Percentiles rank a stretch among this genome's conserved stretches.
These are phyloP conservation scores for Cercopithecus neglectus DNA, from an alignment of 2,797 vertebrate genomes.

Conservation along the genomic window DNA sequence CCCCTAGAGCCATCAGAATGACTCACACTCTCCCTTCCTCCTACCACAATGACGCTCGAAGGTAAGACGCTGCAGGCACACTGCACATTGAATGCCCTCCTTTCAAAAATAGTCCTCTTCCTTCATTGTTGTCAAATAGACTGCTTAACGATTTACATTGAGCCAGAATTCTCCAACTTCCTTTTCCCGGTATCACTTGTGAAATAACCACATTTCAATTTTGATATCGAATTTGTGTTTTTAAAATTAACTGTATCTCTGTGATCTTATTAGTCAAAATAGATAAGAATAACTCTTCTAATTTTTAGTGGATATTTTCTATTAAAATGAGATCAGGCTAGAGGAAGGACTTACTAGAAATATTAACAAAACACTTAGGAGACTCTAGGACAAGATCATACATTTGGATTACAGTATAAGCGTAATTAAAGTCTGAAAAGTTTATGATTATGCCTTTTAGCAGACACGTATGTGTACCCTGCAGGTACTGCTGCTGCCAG, in stretches of 20 bases:
- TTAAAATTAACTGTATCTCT: neutral
- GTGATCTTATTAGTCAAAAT: neutral
- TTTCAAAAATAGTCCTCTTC: neutral
- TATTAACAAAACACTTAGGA: neutral
- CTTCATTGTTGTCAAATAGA: neutral
- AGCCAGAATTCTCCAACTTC: neutral
- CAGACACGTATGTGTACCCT: neutral
- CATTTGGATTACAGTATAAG: neutral
- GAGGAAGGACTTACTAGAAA: neutral
- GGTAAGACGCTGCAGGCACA: conserved; percentile 79
- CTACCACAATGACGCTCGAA: conserved; percentile 95
- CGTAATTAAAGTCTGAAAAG: neutral
- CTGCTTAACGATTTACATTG: neutral
- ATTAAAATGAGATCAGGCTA: neutral
- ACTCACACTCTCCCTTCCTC: conserved; percentile 97
- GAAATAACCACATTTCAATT: neutral
- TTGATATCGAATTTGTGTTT: neutral
- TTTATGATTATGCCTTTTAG: neutral
- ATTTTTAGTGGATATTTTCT: neutral
- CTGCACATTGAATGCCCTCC: accelerated
- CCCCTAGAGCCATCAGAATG: conserved; percentile 96
- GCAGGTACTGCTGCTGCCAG: neutral
- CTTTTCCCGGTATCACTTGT: neutral
- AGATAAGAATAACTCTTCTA: neutral
- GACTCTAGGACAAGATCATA: neutral